These are phyloP conservation scores for Apocrypta bakeri DNA, from an alignment of 1,140 invertebrate genomes.

Conservation along the genomic window DNA sequence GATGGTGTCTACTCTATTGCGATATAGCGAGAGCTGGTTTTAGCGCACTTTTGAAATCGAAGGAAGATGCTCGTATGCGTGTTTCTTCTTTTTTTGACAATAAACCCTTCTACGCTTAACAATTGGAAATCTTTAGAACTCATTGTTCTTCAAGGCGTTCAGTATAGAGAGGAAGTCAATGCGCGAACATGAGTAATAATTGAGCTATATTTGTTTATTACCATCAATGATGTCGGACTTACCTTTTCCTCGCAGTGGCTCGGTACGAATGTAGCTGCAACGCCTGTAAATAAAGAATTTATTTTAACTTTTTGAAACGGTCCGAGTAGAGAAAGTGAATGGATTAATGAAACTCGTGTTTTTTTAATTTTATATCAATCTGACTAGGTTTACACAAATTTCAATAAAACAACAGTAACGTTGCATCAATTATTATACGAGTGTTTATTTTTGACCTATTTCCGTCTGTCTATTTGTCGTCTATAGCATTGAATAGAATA, in stretches of 20 bases:
- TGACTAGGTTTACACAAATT: no score
- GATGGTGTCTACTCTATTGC: background rate
- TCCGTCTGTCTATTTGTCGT: no score
- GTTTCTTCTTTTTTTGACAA: background rate
- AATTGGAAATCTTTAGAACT: no score
- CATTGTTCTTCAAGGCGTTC: no score
- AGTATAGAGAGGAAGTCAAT: no score
- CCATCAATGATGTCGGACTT: slow-evolving; percentile 27
- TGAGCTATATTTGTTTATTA: background rate
- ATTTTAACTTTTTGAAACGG: no score
- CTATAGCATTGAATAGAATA: no score
- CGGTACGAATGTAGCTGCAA: slow-evolving; percentile 61
- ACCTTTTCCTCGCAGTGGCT: slow-evolving; percentile 64
- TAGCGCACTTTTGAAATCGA: background rate
- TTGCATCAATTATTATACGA: background rate
- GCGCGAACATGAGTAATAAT: background rate
- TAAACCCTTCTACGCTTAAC: background rate
- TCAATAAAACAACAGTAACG: no score
- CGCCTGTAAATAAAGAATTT: slow-evolving; percentile 58
- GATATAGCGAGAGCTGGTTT: background rate
- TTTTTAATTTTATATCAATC: no score
- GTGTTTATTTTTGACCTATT: background rate
- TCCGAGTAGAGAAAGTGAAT: no score
- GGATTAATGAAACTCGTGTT: no score
- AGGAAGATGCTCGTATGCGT: background rate